Evolutionary conservation across 2,797 vertebrate genomes (phyloP), one percentile per base, ranked within the genome.

Genomic region (Allenopithecus nigroviridis): DNA sequence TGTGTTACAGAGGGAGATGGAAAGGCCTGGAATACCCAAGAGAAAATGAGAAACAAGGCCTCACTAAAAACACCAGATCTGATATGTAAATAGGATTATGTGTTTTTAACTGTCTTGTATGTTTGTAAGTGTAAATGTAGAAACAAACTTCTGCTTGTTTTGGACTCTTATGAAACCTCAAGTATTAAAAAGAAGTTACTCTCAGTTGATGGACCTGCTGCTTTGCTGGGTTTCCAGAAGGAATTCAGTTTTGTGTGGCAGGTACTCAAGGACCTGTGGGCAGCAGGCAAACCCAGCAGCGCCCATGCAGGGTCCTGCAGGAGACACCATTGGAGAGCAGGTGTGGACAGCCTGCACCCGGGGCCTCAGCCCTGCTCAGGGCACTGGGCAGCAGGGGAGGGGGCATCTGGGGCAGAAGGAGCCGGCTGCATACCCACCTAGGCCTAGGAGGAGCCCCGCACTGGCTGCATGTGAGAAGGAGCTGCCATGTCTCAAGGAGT

Each of bases 221-320:
- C 24, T 39, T 11, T 33, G 43, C 12, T 22, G 5, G 2, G 46
- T 64, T 86, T 57, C 21, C 26, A 13, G 5, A 0, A 2, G 50
- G 39, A 5, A 33, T 17, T 59, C 13, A 24, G 91, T 41, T 79
- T 83, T 10, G 2, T 1, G 9, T 1, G n/a, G 30, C 61, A 59
- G 74, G 50, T 57, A 24, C 33, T 30, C 4, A 2, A 46, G 55
- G 50, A 22, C 11, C 36, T 19, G n/a, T 39, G 16, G 33, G 80
- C 2, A 1, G 39, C 30, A 0, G 72, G 5, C 5, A 26, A 2
- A 4, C 33, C 43, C 2, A 6, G 43, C 33, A 8, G 33, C 21
- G 8, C 57, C 3, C 4, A 8, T 0, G 39, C 46, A 4, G 22
- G 33, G 19, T 74, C 68, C 28, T 6, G 30, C 0, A 1, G 61